Percentiles rank a stretch among this genome's conserved stretches.
Conservation (phyloP, 1,140 invertebrate species). For the Nautilus pompilius region DNA sequence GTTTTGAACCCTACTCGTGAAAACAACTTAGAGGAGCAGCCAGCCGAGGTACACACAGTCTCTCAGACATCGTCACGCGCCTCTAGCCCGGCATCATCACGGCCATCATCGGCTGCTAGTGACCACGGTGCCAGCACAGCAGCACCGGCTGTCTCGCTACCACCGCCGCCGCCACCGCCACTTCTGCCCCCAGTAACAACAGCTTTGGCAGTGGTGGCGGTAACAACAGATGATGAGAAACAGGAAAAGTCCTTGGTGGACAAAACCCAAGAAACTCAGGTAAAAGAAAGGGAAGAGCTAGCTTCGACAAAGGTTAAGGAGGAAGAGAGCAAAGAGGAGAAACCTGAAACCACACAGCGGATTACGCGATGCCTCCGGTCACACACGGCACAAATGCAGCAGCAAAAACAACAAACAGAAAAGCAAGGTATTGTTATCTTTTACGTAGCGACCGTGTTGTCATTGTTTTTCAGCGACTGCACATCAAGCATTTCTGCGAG, state of each 20-base stretch:
- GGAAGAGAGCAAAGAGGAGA: slow-evolving; percentile 37
- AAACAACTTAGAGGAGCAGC: slow-evolving; percentile 10
- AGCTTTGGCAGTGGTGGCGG: slow-evolving; percentile 13
- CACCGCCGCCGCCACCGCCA: background rate
- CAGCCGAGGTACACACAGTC: background rate
- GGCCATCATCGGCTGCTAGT: slow-evolving; percentile 18
- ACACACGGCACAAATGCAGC: slow-evolving; percentile 38
- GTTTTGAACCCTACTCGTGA: slow-evolving; percentile 44
- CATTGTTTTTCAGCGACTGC: too few species aligned
- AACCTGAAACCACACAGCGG: slow-evolving; percentile 27
- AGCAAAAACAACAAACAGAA: slow-evolving; percentile 17
- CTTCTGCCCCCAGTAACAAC: background rate
- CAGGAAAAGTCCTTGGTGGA: slow-evolving; percentile 14
- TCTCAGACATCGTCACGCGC: slow-evolving; percentile 1
- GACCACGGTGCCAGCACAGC: slow-evolving; percentile 7
- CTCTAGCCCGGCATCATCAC: slow-evolving; percentile 15
- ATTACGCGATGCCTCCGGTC: slow-evolving; percentile 41
- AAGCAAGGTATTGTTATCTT: slow-evolving; percentile 5
- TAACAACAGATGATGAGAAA: slow-evolving; percentile 14
- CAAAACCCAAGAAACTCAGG: background rate
- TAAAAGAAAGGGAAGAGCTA: slow-evolving; percentile 21
- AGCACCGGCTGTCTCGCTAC: slow-evolving; percentile 12
- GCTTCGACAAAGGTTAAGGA: slow-evolving; percentile 59
- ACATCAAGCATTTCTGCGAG: too few species aligned
- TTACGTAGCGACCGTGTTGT: too few species aligned